Base-by-base conservation (phyloP, 2,113 vertebrate species). In the Marmota monax region DNA sequence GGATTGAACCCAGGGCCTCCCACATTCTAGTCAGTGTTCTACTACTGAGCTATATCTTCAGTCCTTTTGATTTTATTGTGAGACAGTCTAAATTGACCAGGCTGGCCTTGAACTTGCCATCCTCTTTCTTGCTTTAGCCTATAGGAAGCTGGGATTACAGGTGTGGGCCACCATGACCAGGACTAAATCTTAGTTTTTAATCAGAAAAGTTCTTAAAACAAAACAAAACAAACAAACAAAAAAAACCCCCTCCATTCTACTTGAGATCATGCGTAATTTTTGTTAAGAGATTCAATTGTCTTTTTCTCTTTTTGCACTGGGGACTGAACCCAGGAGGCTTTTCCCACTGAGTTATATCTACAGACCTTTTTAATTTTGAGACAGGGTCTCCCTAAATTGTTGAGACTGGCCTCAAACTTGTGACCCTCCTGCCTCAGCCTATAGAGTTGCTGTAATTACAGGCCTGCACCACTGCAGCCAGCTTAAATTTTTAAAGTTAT, bases 181-280 rank as follows among this genome's bases (percentile, higher is more conserved):
- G 17, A 16, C 67, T 70, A 78, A 61, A 94, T 51, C 16, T 86
- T 67, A 23, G 37, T 74, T 88, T 95, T 96, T 86, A 39, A 84
- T 89, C 78, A 74, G 27, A 70, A 93, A 88, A 97, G 63, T 51
- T 51, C 48, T 51, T 51, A 51, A 51, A 51, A 51, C 10, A 51
- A 51, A 51, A 51, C 10, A 51, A 51, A 51, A 13, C 39, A 51
- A 51, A 51, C 10, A 51, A 51, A 51, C 13, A 51, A 13, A 39
- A 39, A 39, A 39, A 39, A 39, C 0, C 39, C 0, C 39, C 16
- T 78, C 39, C 34, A n/a, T 79, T 84, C 77, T 94, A 69, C 32
- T 18, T 80, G 3, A 80, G 23, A 63, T 6, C 67, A 74, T 22
- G 18, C 53, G 22, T 58, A 39, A 51, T 61, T 94, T 88, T 88